Evolutionary conservation across 1,140 invertebrate genomes (phyloP), one percentile per base, ranked within the genome.

Genomic region (Trachymyrmex cornetzi): DNA sequence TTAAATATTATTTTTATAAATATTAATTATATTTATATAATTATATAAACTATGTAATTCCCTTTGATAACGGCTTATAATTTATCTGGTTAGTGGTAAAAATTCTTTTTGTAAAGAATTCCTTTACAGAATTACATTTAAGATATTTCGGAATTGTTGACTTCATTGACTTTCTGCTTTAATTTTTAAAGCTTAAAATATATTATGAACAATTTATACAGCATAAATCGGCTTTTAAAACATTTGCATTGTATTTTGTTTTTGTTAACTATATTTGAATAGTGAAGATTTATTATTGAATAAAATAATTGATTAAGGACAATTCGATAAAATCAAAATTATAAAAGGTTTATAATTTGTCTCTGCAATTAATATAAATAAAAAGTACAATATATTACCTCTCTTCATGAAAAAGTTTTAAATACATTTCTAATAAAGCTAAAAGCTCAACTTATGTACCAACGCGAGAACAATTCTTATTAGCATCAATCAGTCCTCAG

Each of bases 221-320:
- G n/a, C 77, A 34, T 81, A 44, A 79, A 81, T 71, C 30, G n/a
- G 22, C 22, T 55, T 71, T 81, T 19, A 71, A 71, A 55, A 81
- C 55, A 19, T 81, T 81, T 57, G 4, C 64, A 71, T 57, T 44
- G 50, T 22, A 14, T 81, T 69, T 11, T 27, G 0, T 12, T 24
- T 38, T 66, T 69, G 48, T 55, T 57, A 81, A 71, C 50, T 81
- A 30, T 22, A 57, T 71, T 24, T n/a, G 12, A 69, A 38, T n/a
- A 7, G 14, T 80, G 9, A 69, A 55, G 6, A 24, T 55, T 7
- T 38, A 12, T 80, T 55, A 11, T 24, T 55, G 5, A 38, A 57
- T 57, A 57, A 50, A 12, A 44, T 44, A 44, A 44, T 38, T 48
- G n/a, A 44, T 80, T 27, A 50, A 9, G 11, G 30, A 53, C 30